Base-by-base conservation (phyloP, 1,140 invertebrate species). In the Apis florea region DNA sequence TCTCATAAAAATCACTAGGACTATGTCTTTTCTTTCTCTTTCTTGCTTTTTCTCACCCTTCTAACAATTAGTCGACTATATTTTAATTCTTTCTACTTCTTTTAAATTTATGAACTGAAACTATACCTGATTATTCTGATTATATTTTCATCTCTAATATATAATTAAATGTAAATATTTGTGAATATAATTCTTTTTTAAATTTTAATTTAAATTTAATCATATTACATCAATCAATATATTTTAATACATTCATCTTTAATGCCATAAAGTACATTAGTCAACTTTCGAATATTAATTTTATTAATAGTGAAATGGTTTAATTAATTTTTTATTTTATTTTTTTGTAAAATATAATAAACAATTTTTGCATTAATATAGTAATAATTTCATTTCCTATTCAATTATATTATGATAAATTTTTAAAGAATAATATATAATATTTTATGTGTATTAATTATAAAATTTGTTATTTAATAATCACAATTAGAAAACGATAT, bases 1-100 rank as follows among this genome's bases (percentile, higher is more conserved):
- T 68, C 73, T 54, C 76, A 68, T 82, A 61, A 88, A 86, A 90
- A 86, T 85, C 74, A 79, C 85, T 82, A 87, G 63, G 19, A 24
- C 56, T 26, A 59, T 58, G 51, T 51, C 40, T 86, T 64, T 81
- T 54, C 26, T 12, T 49, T 69, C 56, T 17, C 47, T n/a, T 12
- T 76, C n/a, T 12, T 19, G 17, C 31, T 26, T 26, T 12, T 21
- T 71, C 47, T 53, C 47, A 59, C 40, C 49, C 74, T 26, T 49
- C 8, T 24, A 1, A 24, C 19, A 10, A 26, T 40, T 8, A 63
- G 15, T 0, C 49, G 47, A 63, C 10, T 53, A 31, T 61, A 12
- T 68, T 49, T 54, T 21, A 12, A n/a, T 51, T 59, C 21, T n/a
- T 68, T 73, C 12, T 19, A 15, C 56, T 59, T 6, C 6, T 47